Evolutionary conservation across 2,888 invertebrate species (phyloP).

Genomic region (Melolontha melolontha): DNA sequence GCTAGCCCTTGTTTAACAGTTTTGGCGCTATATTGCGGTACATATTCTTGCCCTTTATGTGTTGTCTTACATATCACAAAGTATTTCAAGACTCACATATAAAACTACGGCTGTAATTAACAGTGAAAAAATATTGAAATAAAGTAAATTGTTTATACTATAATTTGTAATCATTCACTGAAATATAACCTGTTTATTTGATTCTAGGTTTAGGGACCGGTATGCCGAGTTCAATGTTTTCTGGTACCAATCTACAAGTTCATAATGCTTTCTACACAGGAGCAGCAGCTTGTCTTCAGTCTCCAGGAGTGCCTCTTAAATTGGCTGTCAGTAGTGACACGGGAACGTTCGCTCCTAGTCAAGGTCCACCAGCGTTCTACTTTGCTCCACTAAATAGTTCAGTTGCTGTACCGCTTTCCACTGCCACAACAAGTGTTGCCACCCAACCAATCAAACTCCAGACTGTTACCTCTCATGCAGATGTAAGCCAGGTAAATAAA

Average conservation of each 20-base stretch:
- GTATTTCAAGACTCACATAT: too few species aligned
- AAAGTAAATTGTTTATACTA: too few species aligned
- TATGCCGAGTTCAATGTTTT: constrained; percentile 64
- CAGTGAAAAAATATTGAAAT: too few species aligned
- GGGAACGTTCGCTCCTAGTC: constrained; percentile 62
- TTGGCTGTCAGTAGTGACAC: constrained; percentile 53
- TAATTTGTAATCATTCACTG: too few species aligned
- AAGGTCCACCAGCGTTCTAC: constrained; percentile 67
- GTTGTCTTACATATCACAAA: too few species aligned
- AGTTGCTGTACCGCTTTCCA: constrained; percentile 60
- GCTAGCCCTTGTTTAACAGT: too few species aligned
- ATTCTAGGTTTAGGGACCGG: constrained; percentile 63
- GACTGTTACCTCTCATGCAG: constrained; percentile 67
- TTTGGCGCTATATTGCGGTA: too few species aligned
- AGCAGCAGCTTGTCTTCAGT: constrained; percentile 58
- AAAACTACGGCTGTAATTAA: too few species aligned
- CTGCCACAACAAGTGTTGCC: constrained; percentile 52
- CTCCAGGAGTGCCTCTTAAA: constrained; percentile 56
- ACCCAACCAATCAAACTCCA: constrained; percentile 61
- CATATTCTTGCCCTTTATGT: too few species aligned
- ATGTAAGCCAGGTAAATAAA: constrained; percentile 67
- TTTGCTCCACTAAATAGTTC: constrained; percentile 68
- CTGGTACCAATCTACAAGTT: constrained; percentile 63
- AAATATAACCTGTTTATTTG: neutral
- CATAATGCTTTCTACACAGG: constrained; percentile 66